These are phyloP conservation scores for Drosophila hamatofila DNA, from an alignment of 2,888 invertebrate species.

Conservation along the genomic window DNA sequence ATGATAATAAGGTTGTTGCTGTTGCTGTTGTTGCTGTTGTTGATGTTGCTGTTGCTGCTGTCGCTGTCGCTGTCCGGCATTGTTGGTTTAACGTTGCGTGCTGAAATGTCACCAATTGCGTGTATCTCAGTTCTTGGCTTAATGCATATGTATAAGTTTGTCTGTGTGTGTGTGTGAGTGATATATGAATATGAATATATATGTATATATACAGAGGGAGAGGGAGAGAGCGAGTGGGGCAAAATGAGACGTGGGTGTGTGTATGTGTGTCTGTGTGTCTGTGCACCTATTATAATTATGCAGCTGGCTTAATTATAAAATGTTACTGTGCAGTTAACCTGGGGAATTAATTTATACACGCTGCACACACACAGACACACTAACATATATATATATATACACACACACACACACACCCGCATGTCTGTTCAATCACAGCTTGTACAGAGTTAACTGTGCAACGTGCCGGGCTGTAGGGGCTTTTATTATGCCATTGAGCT, in stretches of 20 bases:
- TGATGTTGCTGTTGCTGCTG: conserved; percentile 15
- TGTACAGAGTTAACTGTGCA: conserved; percentile 40
- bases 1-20: conserved; percentile 70
- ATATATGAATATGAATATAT: conserved; percentile 22
- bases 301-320: conserved; percentile 81
- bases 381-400: too few species aligned
- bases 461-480: conserved; percentile 24
- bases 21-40: conserved; percentile 46
- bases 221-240: neutral
- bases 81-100: conserved; percentile 73
- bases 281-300: conserved; percentile 73
- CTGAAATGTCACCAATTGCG: conserved; percentile 78
- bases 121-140: conserved; percentile 52
- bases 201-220: neutral
- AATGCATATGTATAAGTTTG: conserved; percentile 19
- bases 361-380: conserved; percentile 27
- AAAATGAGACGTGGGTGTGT: too few species aligned
- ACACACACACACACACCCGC: conserved; percentile 18
- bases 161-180: conserved; percentile 14
- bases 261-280: neutral
- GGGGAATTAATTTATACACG: conserved; percentile 76
- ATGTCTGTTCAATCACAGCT: conserved; percentile 63
- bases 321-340: conserved; percentile 75
- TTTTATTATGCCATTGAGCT: conserved; percentile 64
- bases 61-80: conserved; percentile 40